These are phyloP conservation scores for Andrena cerasifolii DNA, from an alignment of 1,140 invertebrate species.

Conservation along the genomic window DNA sequence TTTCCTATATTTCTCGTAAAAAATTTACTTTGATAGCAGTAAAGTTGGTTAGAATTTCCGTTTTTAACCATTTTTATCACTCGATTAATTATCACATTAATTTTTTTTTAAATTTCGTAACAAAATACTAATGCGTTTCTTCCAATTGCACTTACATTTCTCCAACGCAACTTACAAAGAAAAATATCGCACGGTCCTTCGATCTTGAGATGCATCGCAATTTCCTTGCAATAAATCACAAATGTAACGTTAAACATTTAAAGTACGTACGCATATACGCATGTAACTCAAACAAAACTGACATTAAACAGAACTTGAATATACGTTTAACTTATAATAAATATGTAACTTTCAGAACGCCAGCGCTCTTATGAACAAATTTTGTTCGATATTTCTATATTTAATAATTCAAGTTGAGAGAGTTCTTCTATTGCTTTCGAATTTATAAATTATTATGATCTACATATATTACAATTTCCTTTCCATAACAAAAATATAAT, in stretches of 20 bases:
- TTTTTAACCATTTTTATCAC: too few relatives aligned
- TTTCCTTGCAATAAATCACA: too few relatives aligned
- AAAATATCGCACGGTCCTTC: neutral
- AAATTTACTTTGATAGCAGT: neutral
- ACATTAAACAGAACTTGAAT: constrained; percentile 16
- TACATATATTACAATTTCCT: neutral
- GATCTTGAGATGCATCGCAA: neutral
- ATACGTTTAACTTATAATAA: neutral
- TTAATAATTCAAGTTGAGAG: neutral
- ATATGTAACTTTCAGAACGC: constrained; percentile 38
- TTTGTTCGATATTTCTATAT: neutral
- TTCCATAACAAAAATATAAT: constrained; percentile 19
- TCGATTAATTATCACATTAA: neutral
- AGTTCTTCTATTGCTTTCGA: constrained; percentile 18
- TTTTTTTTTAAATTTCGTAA: neutral
- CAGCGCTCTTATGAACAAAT: constrained; percentile 27
- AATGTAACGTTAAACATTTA: too few relatives aligned
- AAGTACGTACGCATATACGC: neutral
- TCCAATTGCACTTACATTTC: constrained; percentile 2
- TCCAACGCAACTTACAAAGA: neutral
- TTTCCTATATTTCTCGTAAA: neutral
- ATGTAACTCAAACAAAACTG: neutral
- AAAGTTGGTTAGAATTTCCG: neutral
- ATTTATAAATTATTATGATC: constrained; percentile 4
- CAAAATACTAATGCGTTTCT: neutral